Evolutionary conservation across 1,140 invertebrate genomes (phyloP), one percentile per base, ranked within the genome.

Genomic region (Cardiocondyla obscurior): DNA sequence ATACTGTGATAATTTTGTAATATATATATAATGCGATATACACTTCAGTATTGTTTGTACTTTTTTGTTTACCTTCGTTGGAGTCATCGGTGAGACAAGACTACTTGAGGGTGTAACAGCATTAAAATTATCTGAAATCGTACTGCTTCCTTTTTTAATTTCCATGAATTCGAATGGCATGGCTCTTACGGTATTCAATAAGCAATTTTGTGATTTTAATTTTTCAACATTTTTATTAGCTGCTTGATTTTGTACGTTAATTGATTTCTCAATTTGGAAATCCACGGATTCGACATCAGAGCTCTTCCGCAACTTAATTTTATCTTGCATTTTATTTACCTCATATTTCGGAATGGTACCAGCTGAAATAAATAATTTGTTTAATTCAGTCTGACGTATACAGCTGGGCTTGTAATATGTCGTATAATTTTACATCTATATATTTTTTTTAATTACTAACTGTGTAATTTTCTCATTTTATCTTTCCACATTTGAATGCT

Each of bases 401-500:
- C 5, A 62, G 3, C 5, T 33, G 30, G 25, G 14, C 12, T 72
- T 33, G 19, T 39, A 19, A 30, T 60, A n/a, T n/a, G n/a, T n/a
- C n/a, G n/a, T n/a, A n/a, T n/a, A n/a, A n/a, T n/a, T n/a, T n/a
- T n/a, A n/a, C n/a, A n/a, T n/a, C n/a, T n/a, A n/a, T 46, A 53
- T n/a, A 53, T 0, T 79, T 7, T 28, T 0, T 36, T 36, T 30
- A 30, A 22, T 4, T 19, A 42, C 74, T 79, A 22, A 79, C 74
- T 55, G 10, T 14, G 6, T 14, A 16, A 4, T 0, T 69, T 67
- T 2, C 46, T 79, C 62, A 55, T 79, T n/a, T 53, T 79, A 1
- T 79, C 12, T 2, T 39, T 67, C 74, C 74, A 79, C 12, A 22
- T 69, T 42, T 79, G 10, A 3, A 79, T 69, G 30, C 62, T 79